Evolutionary conservation across 1,140 invertebrate species (phyloP).

Genomic region (Drosophila sechellia): DNA sequence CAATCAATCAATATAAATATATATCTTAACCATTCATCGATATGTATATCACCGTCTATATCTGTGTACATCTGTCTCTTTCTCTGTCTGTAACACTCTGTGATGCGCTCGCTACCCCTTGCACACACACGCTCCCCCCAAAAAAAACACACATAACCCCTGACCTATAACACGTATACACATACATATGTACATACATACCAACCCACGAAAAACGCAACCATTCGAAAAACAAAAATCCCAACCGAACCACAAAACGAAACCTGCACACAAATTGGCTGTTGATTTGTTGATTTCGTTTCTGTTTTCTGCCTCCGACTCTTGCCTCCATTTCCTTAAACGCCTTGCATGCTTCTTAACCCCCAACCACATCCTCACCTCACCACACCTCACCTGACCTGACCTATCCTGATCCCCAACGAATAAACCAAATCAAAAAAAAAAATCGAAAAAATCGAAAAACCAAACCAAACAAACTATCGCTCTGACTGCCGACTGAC

Average conservation of each 20-base stretch:
- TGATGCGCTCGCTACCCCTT: conserved; percentile 49
- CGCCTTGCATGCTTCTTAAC: conserved; percentile 14
- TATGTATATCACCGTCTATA: conserved; percentile 26
- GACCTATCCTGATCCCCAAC: conserved; percentile 14
- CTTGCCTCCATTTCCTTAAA: conserved; percentile 27
- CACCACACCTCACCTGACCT: conserved; percentile 1
- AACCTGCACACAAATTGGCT: conserved; percentile 66
- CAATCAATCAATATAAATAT: conserved; percentile 13
- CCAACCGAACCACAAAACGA: conserved; percentile 17
- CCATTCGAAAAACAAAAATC: background rate
- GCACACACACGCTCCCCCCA: conserved; percentile 31
- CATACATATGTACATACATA: no score
- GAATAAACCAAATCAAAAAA: conserved; percentile 4
- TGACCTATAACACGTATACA: background rate
- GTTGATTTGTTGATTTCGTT: conserved; percentile 73
- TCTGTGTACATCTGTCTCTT: conserved; percentile 48
- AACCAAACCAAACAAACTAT: conserved; percentile 15
- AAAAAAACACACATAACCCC: background rate
- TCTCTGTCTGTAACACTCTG: conserved; percentile 48
- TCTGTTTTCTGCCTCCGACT: conserved; percentile 42
- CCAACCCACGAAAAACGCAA: background rate
- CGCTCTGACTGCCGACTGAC: conserved; percentile 14
- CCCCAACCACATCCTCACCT: conserved; percentile 13
- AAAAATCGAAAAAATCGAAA: conserved; percentile 1
- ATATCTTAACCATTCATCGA: conserved; percentile 24